A percentile compares a stretch with the other conserved stretches of the same genome.
phyloP scores from a whole-genome alignment of 2,113 vertebrate genomes.

The Patagioenas fasciata region DNA sequence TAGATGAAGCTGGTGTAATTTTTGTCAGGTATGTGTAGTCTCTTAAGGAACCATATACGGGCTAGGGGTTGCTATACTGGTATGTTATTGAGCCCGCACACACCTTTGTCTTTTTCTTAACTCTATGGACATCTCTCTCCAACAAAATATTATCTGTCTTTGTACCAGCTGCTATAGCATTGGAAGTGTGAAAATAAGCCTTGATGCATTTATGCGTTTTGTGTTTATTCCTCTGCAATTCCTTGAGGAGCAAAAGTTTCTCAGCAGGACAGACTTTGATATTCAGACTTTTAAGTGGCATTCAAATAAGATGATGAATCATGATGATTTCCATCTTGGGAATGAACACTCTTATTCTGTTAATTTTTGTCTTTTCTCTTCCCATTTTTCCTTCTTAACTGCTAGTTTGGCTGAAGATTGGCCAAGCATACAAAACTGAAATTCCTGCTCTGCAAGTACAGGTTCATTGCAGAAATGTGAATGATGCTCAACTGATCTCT shows the following conservation, averaged over 20 bases:
- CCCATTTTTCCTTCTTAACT: neutral
- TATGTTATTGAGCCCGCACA: neutral
- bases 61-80: fast-evolving
- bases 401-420: neutral
- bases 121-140: neutral
- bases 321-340: neutral
- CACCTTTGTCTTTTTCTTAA: neutral
- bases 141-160: neutral
- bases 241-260: neutral
- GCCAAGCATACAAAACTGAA: neutral
- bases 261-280: neutral
- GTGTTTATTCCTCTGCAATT: neutral
- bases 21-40: neutral
- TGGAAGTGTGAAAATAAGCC: neutral
- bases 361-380: neutral
- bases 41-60: neutral
- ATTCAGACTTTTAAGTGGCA: neutral
- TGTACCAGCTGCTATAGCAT: neutral
- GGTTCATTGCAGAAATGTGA: neutral
- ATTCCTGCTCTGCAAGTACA: neutral
- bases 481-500: neutral
- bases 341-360: neutral
- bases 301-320: neutral
- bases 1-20: neutral
- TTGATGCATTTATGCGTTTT: neutral